A percentile compares a stretch with the other conserved stretches of the same genome.
Evolutionary conservation across 64 coral and sea anemone genomes (phyloP).

Genomic region (Montipora capricornis): DNA sequence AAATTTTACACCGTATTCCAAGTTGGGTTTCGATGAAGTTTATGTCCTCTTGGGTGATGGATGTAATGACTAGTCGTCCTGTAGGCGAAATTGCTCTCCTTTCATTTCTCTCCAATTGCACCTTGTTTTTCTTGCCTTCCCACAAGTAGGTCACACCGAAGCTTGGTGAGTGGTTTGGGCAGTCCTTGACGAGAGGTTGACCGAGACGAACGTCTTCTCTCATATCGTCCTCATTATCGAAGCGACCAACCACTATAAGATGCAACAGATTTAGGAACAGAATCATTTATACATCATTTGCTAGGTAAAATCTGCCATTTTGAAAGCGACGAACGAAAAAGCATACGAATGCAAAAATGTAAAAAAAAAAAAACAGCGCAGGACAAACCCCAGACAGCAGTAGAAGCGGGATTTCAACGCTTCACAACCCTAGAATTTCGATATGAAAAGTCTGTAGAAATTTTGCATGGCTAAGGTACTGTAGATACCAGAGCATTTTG

Average conservation of each 20-base stretch:
- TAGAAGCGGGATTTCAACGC: too few relatives aligned
- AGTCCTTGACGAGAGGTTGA: not conserved
- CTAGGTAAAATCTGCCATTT: too few relatives aligned
- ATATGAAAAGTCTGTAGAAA: too few relatives aligned
- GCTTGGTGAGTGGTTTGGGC: not conserved
- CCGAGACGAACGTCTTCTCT: not conserved
- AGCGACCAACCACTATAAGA: not conserved
- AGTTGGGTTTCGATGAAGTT: fast-evolving
- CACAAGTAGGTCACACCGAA: not conserved
- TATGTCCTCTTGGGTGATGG: not conserved
- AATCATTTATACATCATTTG: too few relatives aligned
- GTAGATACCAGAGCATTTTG: too few relatives aligned
- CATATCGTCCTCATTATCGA: not conserved
- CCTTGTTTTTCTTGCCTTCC: not conserved
- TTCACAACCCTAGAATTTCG: too few relatives aligned
- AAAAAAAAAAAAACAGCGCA: too few relatives aligned
- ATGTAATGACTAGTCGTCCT: not conserved
- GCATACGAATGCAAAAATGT: too few relatives aligned
- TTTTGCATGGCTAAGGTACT: too few relatives aligned
- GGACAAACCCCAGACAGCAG: too few relatives aligned
- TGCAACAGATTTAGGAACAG: too few relatives aligned
- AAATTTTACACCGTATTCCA: not conserved
- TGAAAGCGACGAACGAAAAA: too few relatives aligned
- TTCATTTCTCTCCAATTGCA: not conserved
- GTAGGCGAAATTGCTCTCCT: not conserved